Base-by-base conservation (phyloP, 2,797 vertebrate species). In the Agapornis canus region DNA sequence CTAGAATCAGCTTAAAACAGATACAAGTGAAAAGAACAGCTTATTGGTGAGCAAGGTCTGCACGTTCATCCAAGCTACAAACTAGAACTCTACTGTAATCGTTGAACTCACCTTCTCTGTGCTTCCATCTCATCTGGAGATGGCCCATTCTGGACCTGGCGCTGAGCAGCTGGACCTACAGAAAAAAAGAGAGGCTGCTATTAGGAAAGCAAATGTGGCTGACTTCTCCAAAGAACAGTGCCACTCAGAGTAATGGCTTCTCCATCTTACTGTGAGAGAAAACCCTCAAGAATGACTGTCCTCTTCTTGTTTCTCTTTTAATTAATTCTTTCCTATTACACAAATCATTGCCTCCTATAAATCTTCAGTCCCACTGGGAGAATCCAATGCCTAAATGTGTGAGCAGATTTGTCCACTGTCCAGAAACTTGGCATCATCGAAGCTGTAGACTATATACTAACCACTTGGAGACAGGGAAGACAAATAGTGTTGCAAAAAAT, bases 141-240 rank as follows among this genome's bases (percentile, higher is more conserved):
- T 27, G 99, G 99, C 93, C 99, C 99, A 98, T 99, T 99, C 98
- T 99, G 99, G 96, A 99, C 98, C 91, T 99, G 99, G 85, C 99
- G 99, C 96, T 99, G 99, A 94, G 98, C 98, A 88, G 98, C 98
- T 96, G 99, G 99, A 98, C 99, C 99, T 99, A 93, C 21, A 70
- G 95, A 70, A 83, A 96, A 89, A 92, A 81, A 4, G 54, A 81
- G 29, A 69, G 39, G 65, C 66, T 17, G 37, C 56, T 43, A 40
- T 86, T 56, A 90, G 59, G 42, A 70, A 69, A 71, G 39, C 11
- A 86, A 64, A 68, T 6, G 31, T n/a, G 26, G 18, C 20, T 75
- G 32, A n/a, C 39, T 57, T 56, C 63, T 54, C 3, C 3, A 69
- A 78, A 86, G 78, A 81, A 23, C 35, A 48, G 11, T 22, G 25